These are phyloP conservation scores for Gouania willdenowi DNA, from an alignment of 2,797 vertebrate genomes.

Conservation along the genomic window DNA sequence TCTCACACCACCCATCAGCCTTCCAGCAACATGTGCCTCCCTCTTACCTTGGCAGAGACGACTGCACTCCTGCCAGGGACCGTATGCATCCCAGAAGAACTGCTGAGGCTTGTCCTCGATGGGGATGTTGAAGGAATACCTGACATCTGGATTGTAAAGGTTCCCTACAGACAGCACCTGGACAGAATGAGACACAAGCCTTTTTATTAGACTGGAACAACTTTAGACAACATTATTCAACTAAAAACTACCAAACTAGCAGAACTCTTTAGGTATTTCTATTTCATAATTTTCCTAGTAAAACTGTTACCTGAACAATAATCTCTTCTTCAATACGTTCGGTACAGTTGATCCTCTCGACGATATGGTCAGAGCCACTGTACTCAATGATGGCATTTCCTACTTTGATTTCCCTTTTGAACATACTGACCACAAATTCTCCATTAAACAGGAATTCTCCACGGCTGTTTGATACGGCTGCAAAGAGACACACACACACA, in stretches of 20 bases:
- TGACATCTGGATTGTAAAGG: constrained; percentile 92
- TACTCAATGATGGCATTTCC: constrained; percentile 91
- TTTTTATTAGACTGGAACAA: no score
- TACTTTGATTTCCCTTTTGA: constrained; percentile 97
- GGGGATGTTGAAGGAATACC: constrained; percentile 95
- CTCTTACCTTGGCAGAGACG: constrained; percentile 92
- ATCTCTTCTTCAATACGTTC: constrained; percentile 94
- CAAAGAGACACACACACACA: constrained; percentile 32
- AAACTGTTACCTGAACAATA: constrained; percentile 91
- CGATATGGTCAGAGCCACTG: constrained; percentile 88
- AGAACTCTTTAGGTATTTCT: no score
- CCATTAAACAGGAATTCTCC: constrained; percentile 97
- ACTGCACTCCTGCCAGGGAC: constrained; percentile 94
- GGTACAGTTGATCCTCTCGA: constrained; percentile 98
- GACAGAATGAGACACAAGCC: no score
- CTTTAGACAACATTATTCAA: no score
- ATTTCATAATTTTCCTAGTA: no score
- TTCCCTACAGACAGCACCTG: constrained; percentile 96
- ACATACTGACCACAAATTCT: constrained; percentile 98
- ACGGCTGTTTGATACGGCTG: constrained; percentile 91
- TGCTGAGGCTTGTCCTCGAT: constrained; percentile 93
- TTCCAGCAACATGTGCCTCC: constrained; percentile 35
- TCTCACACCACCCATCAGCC: constrained; percentile 19
- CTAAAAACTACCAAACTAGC: no score
- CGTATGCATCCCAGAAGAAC: constrained; percentile 93